Evolutionary conservation across 2,888 invertebrate species (phyloP).

Genomic region (Sminthurides aquaticus): DNA sequence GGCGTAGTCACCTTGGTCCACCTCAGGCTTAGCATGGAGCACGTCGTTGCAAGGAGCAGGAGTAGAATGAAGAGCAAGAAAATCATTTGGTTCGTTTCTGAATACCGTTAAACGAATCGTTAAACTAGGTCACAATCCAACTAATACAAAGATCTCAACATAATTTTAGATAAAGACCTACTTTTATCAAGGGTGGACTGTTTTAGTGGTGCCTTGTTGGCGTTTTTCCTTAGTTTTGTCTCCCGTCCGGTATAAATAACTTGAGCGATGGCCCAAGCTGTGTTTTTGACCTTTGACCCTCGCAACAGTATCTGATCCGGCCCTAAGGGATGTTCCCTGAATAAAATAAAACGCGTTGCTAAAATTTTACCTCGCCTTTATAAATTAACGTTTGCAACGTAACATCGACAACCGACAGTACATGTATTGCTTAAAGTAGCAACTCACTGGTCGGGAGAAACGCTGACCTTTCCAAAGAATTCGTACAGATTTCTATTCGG

Average conservation of each 20-base stretch:
- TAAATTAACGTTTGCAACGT: too few species aligned
- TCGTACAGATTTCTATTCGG: conserved; percentile 95
- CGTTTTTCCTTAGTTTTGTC: conserved; percentile 96
- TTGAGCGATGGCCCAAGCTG: conserved; percentile 87
- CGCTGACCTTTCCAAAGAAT: conserved; percentile 83
- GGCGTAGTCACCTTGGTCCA: neutral
- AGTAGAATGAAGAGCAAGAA: neutral
- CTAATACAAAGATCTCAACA: conserved; percentile 83
- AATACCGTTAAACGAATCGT: conserved; percentile 75
- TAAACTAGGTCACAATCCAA: conserved; percentile 80
- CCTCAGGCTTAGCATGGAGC: neutral
- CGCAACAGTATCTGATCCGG: conserved; percentile 90
- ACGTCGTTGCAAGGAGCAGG: neutral
- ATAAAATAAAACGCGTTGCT: too few species aligned
- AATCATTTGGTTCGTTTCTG: neutral
- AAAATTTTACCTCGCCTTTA: too few species aligned
- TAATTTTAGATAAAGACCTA: conserved; percentile 92
- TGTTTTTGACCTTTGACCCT: conserved; percentile 93
- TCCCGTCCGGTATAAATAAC: conserved; percentile 98
- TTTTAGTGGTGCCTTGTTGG: conserved; percentile 76
- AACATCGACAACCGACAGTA: too few species aligned
- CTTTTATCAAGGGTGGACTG: conserved; percentile 87
- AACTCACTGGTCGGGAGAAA: conserved; percentile 36
- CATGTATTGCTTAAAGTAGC: too few species aligned
- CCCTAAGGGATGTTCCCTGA: conserved; percentile 67